Evolutionary conservation across 2,797 vertebrate species (phyloP).

Genomic region (Brotula barbata): DNA sequence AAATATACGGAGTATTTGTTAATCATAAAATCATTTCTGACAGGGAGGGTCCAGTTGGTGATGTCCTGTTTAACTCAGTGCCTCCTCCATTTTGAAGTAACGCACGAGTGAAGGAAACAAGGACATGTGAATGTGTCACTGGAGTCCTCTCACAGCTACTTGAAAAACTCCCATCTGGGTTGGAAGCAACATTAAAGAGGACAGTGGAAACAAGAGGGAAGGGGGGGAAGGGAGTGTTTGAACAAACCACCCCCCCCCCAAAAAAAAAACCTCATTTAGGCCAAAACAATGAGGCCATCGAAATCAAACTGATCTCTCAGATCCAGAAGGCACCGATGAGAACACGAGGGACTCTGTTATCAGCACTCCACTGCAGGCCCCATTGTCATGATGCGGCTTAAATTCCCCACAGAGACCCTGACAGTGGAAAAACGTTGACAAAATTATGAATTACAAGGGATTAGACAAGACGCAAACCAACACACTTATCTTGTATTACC

Average conservation of each 20-base stretch:
- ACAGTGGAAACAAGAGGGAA: constrained; percentile 22
- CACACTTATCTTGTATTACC: constrained; percentile 4
- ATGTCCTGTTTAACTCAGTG: not conserved
- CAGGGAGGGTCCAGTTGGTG: not conserved
- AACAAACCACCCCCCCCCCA: constrained; percentile 12
- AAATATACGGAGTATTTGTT: not conserved
- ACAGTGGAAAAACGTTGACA: constrained; percentile 34
- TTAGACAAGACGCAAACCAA: constrained; percentile 5
- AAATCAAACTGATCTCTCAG: constrained; percentile 37
- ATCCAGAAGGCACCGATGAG: constrained; percentile 19
- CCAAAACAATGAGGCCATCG: constrained; percentile 61
- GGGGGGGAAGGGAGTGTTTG: constrained; percentile 18
- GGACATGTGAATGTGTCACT: constrained; percentile 28
- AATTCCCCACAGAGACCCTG: constrained; percentile 54
- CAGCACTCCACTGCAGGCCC: constrained; percentile 54
- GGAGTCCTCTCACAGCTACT: constrained; percentile 31
- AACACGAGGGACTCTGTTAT: constrained; percentile 54
- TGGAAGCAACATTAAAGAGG: constrained; percentile 50
- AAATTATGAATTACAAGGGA: constrained; percentile 38
- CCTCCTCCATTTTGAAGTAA: constrained; percentile 4
- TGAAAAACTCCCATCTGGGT: constrained; percentile 42
- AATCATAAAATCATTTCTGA: not conserved
- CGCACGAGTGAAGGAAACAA: constrained; percentile 26
- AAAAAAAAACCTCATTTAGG: constrained; percentile 54
- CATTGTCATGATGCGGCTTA: constrained; percentile 39